Evolutionary conservation across 2,797 vertebrate genomes (phyloP).

Genomic region (Apogon talboti): DNA sequence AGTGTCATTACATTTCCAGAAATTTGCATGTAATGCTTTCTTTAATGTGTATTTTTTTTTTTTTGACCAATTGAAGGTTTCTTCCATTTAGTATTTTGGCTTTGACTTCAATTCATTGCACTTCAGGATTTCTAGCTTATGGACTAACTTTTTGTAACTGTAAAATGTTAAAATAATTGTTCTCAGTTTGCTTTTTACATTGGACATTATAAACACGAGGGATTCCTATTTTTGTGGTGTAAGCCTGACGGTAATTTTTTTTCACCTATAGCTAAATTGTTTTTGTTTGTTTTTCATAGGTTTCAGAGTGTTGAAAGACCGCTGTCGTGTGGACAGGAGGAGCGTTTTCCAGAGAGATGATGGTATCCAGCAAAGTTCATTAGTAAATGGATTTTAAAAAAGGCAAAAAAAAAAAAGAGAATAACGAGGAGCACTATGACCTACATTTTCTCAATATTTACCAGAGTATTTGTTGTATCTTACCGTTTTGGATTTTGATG

Average conservation of each 20-base stretch:
- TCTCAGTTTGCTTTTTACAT: constrained; percentile 82
- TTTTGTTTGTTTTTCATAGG: constrained; percentile 87
- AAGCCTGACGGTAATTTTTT: not conserved
- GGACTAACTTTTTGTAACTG: constrained; percentile 86
- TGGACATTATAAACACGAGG: constrained; percentile 84
- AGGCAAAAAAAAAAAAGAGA: constrained; percentile 1
- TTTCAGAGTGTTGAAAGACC: constrained; percentile 73
- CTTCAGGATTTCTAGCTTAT: constrained; percentile 95
- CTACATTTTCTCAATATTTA: constrained; percentile 84
- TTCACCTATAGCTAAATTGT: constrained; percentile 76
- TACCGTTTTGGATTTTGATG: constrained; percentile 73
- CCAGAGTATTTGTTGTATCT: constrained; percentile 85
- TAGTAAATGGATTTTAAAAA: constrained; percentile 59
- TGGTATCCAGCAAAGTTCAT: constrained; percentile 85
- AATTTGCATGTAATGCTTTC: constrained; percentile 85
- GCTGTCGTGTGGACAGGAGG: constrained; percentile 41
- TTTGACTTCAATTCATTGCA: constrained; percentile 82
- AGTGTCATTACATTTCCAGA: constrained; percentile 72
- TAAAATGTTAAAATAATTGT: constrained; percentile 88
- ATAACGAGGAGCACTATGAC: constrained; percentile 77
- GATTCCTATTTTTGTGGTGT: constrained; percentile 77
- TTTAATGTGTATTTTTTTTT: constrained; percentile 72
- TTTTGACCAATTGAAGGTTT: constrained; percentile 75
- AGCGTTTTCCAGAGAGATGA: constrained; percentile 75
- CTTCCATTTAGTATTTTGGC: constrained; percentile 74